These are phyloP conservation scores for Hippolais icterina DNA, from an alignment of 2,113 vertebrate species.

Conservation along the genomic window DNA sequence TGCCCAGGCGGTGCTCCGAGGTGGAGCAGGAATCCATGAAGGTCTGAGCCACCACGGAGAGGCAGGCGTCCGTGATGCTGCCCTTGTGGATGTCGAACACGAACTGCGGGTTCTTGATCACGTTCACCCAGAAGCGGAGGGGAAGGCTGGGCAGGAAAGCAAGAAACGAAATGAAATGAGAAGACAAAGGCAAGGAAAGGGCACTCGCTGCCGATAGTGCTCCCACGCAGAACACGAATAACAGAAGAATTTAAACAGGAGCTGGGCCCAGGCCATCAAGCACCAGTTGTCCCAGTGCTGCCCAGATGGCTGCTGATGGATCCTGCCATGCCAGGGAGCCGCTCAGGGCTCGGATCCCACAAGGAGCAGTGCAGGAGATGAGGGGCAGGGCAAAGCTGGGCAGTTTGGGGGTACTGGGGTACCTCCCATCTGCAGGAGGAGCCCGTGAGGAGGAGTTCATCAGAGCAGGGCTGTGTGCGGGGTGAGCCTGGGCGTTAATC, in stretches of 20 bases:
- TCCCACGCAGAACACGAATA: background rate
- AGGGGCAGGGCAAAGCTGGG: background rate
- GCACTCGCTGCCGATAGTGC: rapidly evolving
- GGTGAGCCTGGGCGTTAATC: rapidly evolving
- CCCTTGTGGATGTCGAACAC: slow-evolving; percentile 99
- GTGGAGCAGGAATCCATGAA: slow-evolving; percentile 99
- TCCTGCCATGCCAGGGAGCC: rapidly evolving
- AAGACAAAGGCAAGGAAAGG: background rate
- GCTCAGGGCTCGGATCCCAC: background rate
- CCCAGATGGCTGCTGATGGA: background rate
- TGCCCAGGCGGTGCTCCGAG: slow-evolving; percentile 95
- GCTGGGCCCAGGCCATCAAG: background rate
- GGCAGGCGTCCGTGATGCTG: slow-evolving; percentile 97
- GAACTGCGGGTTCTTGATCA: slow-evolving; percentile 98
- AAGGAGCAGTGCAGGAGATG: rapidly evolving
- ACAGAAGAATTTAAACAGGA: background rate
- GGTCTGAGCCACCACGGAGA: slow-evolving; percentile 96
- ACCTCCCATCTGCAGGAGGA: background rate
- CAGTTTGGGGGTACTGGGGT: rapidly evolving
- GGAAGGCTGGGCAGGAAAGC: slow-evolving; percentile 81
- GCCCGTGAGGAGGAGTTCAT: rapidly evolving
- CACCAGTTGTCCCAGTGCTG: background rate
- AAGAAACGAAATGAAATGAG: background rate
- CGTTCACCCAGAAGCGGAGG: slow-evolving; percentile 98
- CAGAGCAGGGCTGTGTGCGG: rapidly evolving